These are phyloP conservation scores for Neosalanx taihuensis DNA, from an alignment of 2,797 vertebrate genomes.

Conservation along the genomic window DNA sequence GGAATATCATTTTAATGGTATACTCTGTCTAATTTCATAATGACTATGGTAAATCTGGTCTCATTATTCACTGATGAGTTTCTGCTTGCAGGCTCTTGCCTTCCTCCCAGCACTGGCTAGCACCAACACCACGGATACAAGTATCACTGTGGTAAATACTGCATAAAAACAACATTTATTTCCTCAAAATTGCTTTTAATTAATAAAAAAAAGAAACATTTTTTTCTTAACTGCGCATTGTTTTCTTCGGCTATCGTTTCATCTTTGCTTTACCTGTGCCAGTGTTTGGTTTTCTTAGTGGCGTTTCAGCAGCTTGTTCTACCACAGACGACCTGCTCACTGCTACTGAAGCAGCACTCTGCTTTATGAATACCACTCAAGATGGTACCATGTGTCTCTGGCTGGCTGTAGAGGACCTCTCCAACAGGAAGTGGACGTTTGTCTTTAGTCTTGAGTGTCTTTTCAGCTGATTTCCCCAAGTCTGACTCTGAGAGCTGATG, in stretches of 20 bases:
- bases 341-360: too few species aligned
- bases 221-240: neutral
- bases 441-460: constrained; percentile 4
- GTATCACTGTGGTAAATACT: constrained; percentile 14
- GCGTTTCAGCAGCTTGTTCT: too few species aligned
- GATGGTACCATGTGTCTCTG: too few species aligned
- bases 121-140: neutral
- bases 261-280: too few species aligned
- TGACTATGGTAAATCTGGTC: constrained; percentile 28
- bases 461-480: constrained; percentile 3
- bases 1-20: constrained; percentile 37
- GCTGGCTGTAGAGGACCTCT: neutral
- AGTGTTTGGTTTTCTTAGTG: too few species aligned
- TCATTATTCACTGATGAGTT: constrained; percentile 33
- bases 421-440: neutral
- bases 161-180: neutral
- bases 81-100: constrained; percentile 7
- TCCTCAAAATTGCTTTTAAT: neutral
- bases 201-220: neutral
- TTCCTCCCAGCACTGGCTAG: constrained; percentile 1
- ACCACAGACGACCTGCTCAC: too few species aligned
- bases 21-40: constrained; percentile 27
- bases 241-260: too few species aligned
- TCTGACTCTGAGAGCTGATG: neutral
- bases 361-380: too few species aligned